Conservation (phyloP, 2,797 vertebrate species). For the Hippoglossus hippoglossus region DNA sequence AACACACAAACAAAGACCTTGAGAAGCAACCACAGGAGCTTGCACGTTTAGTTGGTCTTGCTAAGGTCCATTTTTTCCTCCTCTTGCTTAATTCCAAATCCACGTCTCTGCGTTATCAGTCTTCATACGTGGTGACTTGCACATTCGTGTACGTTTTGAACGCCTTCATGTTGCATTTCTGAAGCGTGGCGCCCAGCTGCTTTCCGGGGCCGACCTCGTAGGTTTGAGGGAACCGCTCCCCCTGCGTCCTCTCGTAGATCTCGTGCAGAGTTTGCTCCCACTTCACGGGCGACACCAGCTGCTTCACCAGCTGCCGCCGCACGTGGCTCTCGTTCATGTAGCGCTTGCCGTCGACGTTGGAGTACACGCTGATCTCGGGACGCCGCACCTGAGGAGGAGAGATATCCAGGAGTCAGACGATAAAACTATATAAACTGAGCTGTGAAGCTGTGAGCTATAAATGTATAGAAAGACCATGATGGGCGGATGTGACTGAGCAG, state of each 20-base stretch:
- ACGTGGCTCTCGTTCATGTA: constrained; percentile 87
- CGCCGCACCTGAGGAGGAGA: constrained; percentile 75
- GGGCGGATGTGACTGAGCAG: no score
- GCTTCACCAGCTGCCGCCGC: constrained; percentile 85
- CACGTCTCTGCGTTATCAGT: constrained; percentile 22
- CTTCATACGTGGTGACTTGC: constrained; percentile 66
- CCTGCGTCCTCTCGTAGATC: constrained; percentile 88
- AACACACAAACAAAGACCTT: constrained; percentile 15
- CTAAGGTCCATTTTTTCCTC: background rate
- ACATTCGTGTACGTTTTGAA: constrained; percentile 85
- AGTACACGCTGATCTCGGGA: constrained; percentile 89
- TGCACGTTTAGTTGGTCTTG: background rate
- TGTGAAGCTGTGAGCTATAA: no score
- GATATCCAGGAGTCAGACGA: background rate
- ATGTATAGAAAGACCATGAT: background rate
- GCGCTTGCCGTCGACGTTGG: constrained; percentile 89
- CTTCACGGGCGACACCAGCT: constrained; percentile 91
- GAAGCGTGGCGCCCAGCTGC: constrained; percentile 90
- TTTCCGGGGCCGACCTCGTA: constrained; percentile 93
- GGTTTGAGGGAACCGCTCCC: constrained; percentile 88
- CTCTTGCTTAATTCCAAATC: background rate
- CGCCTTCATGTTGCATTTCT: constrained; percentile 92
- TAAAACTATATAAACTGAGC: background rate
- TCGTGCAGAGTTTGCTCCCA: constrained; percentile 97
- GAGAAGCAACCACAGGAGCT: constrained; percentile 32